These are phyloP conservation scores for Myocastor coypus DNA, from an alignment of 2,113 vertebrate genomes.

Conservation along the genomic window DNA sequence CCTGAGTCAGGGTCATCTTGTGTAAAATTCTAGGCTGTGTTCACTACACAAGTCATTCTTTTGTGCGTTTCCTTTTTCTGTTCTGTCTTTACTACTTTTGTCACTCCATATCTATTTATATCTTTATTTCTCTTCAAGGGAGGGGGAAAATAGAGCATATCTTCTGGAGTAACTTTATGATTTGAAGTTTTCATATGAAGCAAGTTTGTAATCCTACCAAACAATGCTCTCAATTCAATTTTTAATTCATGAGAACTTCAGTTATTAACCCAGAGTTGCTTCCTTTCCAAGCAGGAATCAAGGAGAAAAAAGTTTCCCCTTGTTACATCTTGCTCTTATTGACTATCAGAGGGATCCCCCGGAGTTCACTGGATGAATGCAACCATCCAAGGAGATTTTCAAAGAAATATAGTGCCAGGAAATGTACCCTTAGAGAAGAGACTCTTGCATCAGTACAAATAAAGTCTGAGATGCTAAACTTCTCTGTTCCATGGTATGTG, in stretches of 20 bases:
- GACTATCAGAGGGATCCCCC: slow-evolving; percentile 53
- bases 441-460: not conserved
- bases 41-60: not conserved
- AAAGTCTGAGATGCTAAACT: not conserved
- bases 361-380: not conserved
- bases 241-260: slow-evolving; percentile 81
- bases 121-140: not conserved
- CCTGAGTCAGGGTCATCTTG: not conserved
- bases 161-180: slow-evolving; percentile 73
- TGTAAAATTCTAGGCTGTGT: not conserved
- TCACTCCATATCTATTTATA: not conserved
- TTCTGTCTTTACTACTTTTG: not conserved
- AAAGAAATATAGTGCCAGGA: not conserved
- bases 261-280: slow-evolving; percentile 81
- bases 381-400: not conserved
- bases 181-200: slow-evolving; percentile 82
- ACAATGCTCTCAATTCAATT: slow-evolving; percentile 82
- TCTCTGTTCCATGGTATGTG: not conserved
- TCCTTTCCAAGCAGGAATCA: slow-evolving; percentile 80
- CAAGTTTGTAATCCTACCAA: slow-evolving; percentile 80
- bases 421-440: not conserved
- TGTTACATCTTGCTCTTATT: slow-evolving; percentile 65
- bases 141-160: slow-evolving; percentile 33
- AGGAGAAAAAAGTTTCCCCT: slow-evolving; percentile 69
- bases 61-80: not conserved